Percentiles rank a stretch among this genome's conserved stretches.
Evolutionary conservation across 2,888 invertebrate species (phyloP).

Genomic region (Onchidella celtica): DNA sequence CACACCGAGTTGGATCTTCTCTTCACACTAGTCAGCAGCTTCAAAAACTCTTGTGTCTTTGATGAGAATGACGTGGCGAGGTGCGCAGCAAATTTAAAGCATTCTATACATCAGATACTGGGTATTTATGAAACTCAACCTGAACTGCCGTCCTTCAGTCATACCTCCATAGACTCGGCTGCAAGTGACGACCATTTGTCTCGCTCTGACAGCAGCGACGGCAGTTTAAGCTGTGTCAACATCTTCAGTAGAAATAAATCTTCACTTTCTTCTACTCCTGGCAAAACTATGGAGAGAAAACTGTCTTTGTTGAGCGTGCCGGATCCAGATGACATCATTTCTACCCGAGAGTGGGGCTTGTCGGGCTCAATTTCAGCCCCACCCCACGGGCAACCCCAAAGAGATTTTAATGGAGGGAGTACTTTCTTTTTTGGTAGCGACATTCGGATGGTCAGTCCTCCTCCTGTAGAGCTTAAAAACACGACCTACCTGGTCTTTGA

Average conservation of each 20-base stretch:
- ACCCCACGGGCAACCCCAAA: neutral
- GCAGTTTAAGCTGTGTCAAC: too few relatives aligned
- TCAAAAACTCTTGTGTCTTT: slow-evolving; percentile 33
- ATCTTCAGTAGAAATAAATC: too few relatives aligned
- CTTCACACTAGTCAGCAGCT: slow-evolving; percentile 15
- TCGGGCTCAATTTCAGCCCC: neutral
- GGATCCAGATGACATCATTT: slow-evolving; percentile 10
- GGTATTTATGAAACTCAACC: slow-evolving; percentile 12
- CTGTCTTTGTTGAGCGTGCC: slow-evolving; percentile 9
- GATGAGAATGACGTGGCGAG: neutral
- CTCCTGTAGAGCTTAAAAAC: neutral
- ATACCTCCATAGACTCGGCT: neutral
- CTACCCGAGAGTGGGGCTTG: slow-evolving; percentile 30
- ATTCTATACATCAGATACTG: neutral
- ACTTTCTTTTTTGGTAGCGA: neutral
- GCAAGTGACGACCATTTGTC: too few relatives aligned
- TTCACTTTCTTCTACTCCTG: too few relatives aligned
- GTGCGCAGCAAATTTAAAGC: neutral
- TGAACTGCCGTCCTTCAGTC: neutral
- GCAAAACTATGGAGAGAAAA: neutral
- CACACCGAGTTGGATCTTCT: slow-evolving; percentile 17
- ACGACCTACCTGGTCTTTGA: slow-evolving; percentile 30
- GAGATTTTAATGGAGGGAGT: neutral
- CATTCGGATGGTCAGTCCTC: neutral
- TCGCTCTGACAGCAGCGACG: too few relatives aligned